Evolutionary conservation across 2,888 invertebrate species (phyloP).

Genomic region (Ornithoptera priamus): DNA sequence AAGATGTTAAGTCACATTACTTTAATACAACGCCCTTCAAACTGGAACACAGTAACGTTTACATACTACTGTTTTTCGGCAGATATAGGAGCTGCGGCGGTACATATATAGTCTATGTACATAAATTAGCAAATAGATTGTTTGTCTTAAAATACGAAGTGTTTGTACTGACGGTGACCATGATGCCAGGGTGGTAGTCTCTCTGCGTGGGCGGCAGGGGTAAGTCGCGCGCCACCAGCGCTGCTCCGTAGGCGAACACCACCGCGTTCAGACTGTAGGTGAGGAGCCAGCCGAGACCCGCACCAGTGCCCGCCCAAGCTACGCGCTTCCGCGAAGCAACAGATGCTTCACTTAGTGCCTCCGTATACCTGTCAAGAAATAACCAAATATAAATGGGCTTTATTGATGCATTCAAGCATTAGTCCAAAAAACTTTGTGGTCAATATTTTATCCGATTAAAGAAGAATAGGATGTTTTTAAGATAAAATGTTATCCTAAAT

Average conservation of each 20-base stretch:
- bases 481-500: no score
- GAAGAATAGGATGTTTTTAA: no score
- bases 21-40: no score
- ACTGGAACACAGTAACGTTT: no score
- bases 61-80: no score
- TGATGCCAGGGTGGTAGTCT: constrained; percentile 83
- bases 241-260: constrained; percentile 89
- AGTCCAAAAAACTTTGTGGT: no score
- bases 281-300: constrained; percentile 86
- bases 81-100: no score
- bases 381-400: no score
- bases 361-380: constrained; percentile 57
- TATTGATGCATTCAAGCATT: no score
- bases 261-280: constrained; percentile 86
- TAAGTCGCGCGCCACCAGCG: constrained; percentile 83
- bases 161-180: constrained; percentile 82
- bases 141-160: background rate
- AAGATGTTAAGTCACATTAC: no score
- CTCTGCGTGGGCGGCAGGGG: constrained; percentile 75
- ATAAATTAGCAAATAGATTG: no score
- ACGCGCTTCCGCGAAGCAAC: constrained; percentile 81
- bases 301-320: constrained; percentile 83
- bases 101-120: no score
- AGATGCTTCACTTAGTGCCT: constrained; percentile 77
- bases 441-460: background rate